These are phyloP conservation scores for Ischnus inquisitorius DNA, from an alignment of 2,888 invertebrate species.

Conservation along the genomic window DNA sequence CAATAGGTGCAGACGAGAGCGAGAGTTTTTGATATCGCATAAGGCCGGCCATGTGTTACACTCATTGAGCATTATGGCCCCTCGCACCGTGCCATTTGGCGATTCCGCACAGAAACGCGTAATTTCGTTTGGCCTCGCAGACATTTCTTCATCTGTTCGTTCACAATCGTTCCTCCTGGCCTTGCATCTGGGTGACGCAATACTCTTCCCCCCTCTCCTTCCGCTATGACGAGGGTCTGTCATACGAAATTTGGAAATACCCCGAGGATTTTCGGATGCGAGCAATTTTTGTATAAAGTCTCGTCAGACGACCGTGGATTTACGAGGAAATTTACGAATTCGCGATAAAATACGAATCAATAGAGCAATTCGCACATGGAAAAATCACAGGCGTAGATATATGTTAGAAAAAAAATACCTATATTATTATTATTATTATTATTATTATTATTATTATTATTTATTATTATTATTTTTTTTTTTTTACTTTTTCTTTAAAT, in stretches of 20 bases:
- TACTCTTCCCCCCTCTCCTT: no score
- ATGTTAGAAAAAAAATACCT: no score
- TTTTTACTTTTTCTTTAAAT: no score
- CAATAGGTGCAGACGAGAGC: not conserved
- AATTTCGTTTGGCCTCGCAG: conserved; percentile 63
- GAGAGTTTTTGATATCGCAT: conserved; percentile 62
- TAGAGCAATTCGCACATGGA: no score
- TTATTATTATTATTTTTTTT: no score
- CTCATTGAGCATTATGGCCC: conserved; percentile 73
- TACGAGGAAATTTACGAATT: no score
- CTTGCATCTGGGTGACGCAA: not conserved
- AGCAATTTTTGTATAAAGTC: not conserved
- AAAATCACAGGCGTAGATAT: no score
- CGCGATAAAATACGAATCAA: no score
- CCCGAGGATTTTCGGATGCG: conserved; percentile 15
- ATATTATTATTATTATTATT: no score
- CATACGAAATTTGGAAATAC: conserved; percentile 35
- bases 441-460: no score
- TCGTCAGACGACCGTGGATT: not conserved
- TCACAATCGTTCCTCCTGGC: conserved; percentile 11
- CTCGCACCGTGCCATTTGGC: conserved; percentile 61
- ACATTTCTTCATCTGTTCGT: conserved; percentile 32
- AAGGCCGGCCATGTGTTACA: conserved; percentile 74
- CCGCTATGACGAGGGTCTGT: not conserved
- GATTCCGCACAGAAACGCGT: conserved; percentile 48